These are phyloP conservation scores for Etheostoma spectabile DNA, from an alignment of 2,113 vertebrate species.

Conservation along the genomic window DNA sequence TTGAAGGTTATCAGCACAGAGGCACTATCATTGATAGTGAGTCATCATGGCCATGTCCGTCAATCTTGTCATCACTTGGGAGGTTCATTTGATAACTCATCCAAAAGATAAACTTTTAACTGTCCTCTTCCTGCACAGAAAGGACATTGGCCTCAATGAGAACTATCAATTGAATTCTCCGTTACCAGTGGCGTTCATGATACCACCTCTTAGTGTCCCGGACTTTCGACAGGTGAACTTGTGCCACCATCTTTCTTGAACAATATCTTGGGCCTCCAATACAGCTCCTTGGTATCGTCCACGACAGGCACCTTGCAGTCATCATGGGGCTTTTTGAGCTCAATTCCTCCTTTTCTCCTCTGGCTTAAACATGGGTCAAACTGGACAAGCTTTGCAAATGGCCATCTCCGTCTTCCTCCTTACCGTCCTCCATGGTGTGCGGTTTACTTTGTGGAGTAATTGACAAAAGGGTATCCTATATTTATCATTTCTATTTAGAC, in stretches of 20 bases:
- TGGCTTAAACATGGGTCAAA: conserved; percentile 54
- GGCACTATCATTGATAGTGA: conserved; percentile 87
- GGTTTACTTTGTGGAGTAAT: no score
- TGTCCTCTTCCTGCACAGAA: conserved; percentile 64
- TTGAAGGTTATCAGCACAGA: neutral
- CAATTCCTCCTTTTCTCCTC: conserved; percentile 76
- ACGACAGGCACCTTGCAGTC: conserved; percentile 66
- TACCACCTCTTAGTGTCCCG: no score
- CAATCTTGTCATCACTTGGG: conserved; percentile 85
- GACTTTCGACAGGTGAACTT: conserved; percentile 59
- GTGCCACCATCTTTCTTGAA: conserved; percentile 68
- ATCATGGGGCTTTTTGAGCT: conserved; percentile 70
- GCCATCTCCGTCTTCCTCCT: no score
- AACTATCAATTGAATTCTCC: no score
- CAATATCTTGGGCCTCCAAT: conserved; percentile 63
- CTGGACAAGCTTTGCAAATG: no score
- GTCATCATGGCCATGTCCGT: conserved; percentile 88
- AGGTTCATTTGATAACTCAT: conserved; percentile 75
- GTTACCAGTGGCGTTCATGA: no score
- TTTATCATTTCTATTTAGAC: no score
- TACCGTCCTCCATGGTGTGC: no score
- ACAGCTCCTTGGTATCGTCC: conserved; percentile 60
- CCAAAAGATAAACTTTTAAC: no score
- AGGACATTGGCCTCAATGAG: no score
- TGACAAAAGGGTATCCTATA: no score